Evolutionary conservation across 1,140 invertebrate genomes (phyloP).

Genomic region (Drosophila arizonae): DNA sequence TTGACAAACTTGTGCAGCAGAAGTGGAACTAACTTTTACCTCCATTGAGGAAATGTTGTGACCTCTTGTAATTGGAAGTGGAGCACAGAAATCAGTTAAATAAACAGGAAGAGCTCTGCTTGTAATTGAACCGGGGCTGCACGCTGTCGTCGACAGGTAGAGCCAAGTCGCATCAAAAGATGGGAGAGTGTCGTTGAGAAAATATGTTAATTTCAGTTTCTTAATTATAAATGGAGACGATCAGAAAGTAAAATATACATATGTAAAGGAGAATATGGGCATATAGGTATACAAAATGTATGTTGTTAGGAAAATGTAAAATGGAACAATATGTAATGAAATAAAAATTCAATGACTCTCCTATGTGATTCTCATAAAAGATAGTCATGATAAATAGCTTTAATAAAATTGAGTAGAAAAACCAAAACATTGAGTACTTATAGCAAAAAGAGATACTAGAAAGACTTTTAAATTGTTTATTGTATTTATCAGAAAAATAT

Average conservation of each 20-base stretch:
- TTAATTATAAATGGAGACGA: background rate
- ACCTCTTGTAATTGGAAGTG: slow-evolving; percentile 36
- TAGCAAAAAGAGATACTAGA: no score
- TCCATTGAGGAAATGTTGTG: slow-evolving; percentile 46
- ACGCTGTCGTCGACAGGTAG: slow-evolving; percentile 30
- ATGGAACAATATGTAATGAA: no score
- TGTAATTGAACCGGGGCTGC: slow-evolving; percentile 13
- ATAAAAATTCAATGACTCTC: no score
- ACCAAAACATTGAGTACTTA: no score
- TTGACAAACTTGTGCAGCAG: slow-evolving; percentile 45
- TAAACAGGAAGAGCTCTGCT: slow-evolving; percentile 58
- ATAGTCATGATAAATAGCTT: no score
- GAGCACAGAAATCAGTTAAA: slow-evolving; percentile 72
- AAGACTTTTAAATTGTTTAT: no score
- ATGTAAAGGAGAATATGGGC: background rate
- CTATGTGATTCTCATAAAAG: no score
- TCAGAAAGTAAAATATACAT: background rate
- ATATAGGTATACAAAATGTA: background rate
- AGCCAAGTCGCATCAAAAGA: slow-evolving; percentile 51
- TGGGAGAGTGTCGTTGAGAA: slow-evolving; percentile 5
- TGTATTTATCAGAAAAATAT: no score
- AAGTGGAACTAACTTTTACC: slow-evolving; percentile 38
- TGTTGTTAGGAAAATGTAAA: background rate
- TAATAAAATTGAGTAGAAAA: no score
- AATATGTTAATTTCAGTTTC: slow-evolving; percentile 10